Conservation (phyloP, 2,888 invertebrate species). For the Drosophila engyochracea region DNA sequence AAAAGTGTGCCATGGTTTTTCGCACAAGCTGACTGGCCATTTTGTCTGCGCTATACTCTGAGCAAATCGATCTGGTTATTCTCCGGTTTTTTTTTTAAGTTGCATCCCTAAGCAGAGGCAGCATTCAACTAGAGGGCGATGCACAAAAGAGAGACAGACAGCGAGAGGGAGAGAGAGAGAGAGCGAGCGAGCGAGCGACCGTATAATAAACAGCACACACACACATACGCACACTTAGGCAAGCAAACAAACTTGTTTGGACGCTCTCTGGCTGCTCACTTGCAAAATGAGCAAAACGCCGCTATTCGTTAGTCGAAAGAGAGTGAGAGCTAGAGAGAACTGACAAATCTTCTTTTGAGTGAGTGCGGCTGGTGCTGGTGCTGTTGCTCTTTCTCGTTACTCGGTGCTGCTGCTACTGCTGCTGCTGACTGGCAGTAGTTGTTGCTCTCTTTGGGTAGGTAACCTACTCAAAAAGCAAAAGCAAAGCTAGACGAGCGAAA, state of each 20-base stretch:
- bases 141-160: conserved; percentile 51
- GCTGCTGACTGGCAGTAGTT: conserved; percentile 42
- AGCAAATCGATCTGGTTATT: conserved; percentile 72
- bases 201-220: conserved; percentile 58
- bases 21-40: conserved; percentile 41
- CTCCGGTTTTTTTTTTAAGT: conserved; percentile 63
- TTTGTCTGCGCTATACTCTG: conserved; percentile 49
- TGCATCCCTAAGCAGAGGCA: conserved; percentile 71
- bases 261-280: conserved; percentile 47
- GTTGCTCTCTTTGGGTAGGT: conserved; percentile 39
- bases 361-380: conserved; percentile 13
- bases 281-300: conserved; percentile 76
- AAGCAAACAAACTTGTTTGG: conserved; percentile 71
- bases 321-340: conserved; percentile 34
- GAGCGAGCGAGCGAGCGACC: conserved; percentile 20
- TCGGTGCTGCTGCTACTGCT: conserved; percentile 61
- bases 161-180: conserved; percentile 19
- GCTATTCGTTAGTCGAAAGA: conserved; percentile 54
- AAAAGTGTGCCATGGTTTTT: conserved; percentile 23
- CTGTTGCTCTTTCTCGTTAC: conserved; percentile 26
- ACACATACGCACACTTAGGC: conserved; percentile 40
- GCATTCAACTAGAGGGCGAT: conserved; percentile 63
- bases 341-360: conserved; percentile 66
- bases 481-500: conserved; percentile 83
- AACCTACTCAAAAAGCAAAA: conserved; percentile 66